phyloP scores from a whole-genome alignment of 2,888 invertebrate species.

The Phengaris arion region DNA sequence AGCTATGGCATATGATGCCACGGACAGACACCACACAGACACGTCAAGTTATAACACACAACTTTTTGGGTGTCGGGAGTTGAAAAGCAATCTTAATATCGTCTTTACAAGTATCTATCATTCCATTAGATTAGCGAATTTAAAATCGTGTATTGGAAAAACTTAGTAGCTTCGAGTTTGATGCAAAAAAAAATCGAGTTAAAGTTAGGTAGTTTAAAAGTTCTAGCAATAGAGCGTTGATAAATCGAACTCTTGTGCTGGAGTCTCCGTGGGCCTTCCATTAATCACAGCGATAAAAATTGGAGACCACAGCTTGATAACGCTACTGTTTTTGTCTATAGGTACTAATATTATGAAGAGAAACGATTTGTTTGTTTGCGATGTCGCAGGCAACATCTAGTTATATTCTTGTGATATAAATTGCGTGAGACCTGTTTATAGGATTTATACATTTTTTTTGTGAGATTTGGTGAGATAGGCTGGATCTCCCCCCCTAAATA shows the following conservation, averaged over 20 bases:
- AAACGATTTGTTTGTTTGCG: no score
- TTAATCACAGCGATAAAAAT: conserved; percentile 16
- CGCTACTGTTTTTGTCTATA: no score
- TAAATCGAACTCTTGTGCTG: conserved; percentile 7
- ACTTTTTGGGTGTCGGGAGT: background rate
- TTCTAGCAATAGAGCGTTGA: conserved; percentile 13
- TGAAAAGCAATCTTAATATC: background rate
- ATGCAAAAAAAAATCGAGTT: background rate
- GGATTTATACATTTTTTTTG: no score
- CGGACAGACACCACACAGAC: no score
- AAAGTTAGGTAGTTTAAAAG: background rate
- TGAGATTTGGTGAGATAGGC: no score
- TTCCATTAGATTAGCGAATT: conserved; percentile 3
- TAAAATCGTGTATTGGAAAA: conserved; percentile 1
- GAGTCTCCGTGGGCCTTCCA: background rate
- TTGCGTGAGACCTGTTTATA: no score
- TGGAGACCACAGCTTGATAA: background rate
- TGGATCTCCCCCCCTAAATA: no score
- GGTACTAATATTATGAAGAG: no score
- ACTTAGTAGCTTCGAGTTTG: background rate
- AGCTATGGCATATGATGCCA: no score
- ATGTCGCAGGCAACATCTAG: no score
- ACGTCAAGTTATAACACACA: no score
- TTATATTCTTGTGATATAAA: no score
- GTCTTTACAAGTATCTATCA: background rate